Evolutionary conservation across 1,140 invertebrate genomes (phyloP).

Genomic region (Ceratina australensis): DNA sequence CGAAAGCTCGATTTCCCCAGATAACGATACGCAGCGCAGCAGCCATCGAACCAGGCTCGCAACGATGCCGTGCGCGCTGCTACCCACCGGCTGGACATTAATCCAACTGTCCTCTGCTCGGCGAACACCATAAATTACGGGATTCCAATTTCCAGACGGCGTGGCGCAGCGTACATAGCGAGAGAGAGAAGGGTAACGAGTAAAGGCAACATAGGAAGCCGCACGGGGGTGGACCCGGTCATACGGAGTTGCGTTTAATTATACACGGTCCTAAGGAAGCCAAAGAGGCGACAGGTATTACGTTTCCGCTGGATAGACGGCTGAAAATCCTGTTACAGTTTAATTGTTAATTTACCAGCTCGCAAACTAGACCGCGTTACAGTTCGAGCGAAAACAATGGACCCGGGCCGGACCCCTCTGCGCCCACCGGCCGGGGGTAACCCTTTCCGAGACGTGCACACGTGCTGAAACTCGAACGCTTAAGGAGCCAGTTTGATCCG

Average conservation of each 20-base stretch:
- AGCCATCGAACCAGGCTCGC: neutral
- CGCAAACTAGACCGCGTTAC: conserved; percentile 32
- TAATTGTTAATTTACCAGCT: conserved; percentile 71
- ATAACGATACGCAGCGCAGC: conserved; percentile 42
- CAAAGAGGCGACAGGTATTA: conserved; percentile 45
- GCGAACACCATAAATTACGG: conserved; percentile 67
- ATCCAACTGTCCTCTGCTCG: conserved; percentile 59
- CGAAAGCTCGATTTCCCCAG: conserved; percentile 37
- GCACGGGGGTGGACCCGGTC: conserved; percentile 48
- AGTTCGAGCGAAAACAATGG: conserved; percentile 50
- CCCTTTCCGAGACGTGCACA: neutral
- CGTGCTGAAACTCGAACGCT: conserved; percentile 16
- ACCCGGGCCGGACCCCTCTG: neutral
- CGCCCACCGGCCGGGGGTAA: neutral
- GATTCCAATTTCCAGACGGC: conserved; percentile 71
- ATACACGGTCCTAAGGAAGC: conserved; percentile 60
- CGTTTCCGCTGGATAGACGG: conserved; percentile 60
- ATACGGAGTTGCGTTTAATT: conserved; percentile 67
- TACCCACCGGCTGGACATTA: conserved; percentile 58
- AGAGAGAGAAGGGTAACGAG: neutral
- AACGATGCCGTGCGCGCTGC: conserved; percentile 2
- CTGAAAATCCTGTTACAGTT: conserved; percentile 71
- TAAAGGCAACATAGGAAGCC: conserved; percentile 37
- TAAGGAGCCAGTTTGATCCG: conserved; percentile 35
- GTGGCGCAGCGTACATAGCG: neutral